Conservation (phyloP, 2,888 invertebrate species). For the Pseudococcus longispinus region DNA sequence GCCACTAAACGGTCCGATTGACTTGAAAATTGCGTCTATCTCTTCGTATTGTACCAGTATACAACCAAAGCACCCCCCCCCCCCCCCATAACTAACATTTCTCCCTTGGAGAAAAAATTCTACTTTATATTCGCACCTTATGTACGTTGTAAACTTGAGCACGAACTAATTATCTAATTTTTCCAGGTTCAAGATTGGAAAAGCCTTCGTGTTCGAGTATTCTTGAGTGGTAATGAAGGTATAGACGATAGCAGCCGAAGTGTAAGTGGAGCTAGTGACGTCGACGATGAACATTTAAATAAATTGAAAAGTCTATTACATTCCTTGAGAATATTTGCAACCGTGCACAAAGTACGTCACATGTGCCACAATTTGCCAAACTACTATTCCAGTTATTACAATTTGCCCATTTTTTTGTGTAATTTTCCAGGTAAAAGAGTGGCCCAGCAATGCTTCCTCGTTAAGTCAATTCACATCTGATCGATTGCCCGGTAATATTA, state of each 20-base stretch:
- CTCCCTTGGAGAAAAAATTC: too few relatives aligned
- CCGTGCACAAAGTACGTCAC: constrained; percentile 72
- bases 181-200: constrained; percentile 79
- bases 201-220: constrained; percentile 82
- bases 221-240: constrained; percentile 69
- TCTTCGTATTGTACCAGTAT: too few relatives aligned
- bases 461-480: constrained; percentile 8
- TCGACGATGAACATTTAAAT: constrained; percentile 10
- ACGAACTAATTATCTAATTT: not conserved
- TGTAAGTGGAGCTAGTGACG: not conserved
- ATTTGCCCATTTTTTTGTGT: not conserved
- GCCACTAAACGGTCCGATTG: too few relatives aligned
- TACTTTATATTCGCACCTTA: too few relatives aligned
- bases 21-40: too few relatives aligned
- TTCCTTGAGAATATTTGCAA: constrained; percentile 84
- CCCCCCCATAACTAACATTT: too few relatives aligned
- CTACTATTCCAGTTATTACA: too few relatives aligned
- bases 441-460: constrained; percentile 48
- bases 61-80: too few relatives aligned
- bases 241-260: not conserved
- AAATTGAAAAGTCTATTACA: constrained; percentile 76
- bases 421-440: constrained; percentile 32
- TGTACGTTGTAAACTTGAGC: too few relatives aligned
- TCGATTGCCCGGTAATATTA: constrained; percentile 33
- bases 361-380: not conserved